These are phyloP conservation scores for Epinotia bilunana DNA, from an alignment of 2,888 invertebrate species.

Conservation along the genomic window DNA sequence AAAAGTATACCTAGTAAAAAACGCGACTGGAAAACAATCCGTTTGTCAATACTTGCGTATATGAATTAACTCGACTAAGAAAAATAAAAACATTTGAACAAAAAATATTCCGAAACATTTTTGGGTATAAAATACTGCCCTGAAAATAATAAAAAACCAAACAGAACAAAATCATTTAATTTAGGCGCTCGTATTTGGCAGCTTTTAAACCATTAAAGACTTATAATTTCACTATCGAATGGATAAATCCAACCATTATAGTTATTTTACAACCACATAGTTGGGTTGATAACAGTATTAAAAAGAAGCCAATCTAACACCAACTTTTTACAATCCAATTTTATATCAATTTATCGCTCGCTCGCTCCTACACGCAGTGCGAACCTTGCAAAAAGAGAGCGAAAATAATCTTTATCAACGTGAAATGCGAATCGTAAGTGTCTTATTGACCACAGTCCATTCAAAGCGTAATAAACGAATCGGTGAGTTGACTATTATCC, in stretches of 20 bases:
- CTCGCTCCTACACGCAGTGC: no score
- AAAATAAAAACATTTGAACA: no score
- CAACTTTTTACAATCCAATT: neutral
- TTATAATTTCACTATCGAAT: neutral
- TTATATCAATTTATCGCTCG: neutral
- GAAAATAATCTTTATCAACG: neutral
- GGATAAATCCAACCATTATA: conserved; percentile 19
- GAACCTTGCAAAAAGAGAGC: neutral
- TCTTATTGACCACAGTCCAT: neutral
- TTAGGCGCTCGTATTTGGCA: neutral
- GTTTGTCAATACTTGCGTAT: no score
- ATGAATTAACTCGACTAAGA: no score
- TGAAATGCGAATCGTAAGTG: neutral
- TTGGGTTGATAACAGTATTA: conserved; percentile 21
- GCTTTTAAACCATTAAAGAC: conserved; percentile 17
- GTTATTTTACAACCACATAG: conserved; percentile 20
- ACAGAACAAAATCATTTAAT: neutral
- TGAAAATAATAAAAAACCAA: neutral
- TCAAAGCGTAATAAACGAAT: neutral
- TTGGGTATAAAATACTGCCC: no score
- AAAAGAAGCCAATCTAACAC: neutral
- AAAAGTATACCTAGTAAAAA: no score
- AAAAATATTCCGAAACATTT: no score
- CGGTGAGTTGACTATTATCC: neutral
- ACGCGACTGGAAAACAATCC: no score